Conservation (phyloP, 2,113 vertebrate genomes). For the Nesoenas mayeri region DNA sequence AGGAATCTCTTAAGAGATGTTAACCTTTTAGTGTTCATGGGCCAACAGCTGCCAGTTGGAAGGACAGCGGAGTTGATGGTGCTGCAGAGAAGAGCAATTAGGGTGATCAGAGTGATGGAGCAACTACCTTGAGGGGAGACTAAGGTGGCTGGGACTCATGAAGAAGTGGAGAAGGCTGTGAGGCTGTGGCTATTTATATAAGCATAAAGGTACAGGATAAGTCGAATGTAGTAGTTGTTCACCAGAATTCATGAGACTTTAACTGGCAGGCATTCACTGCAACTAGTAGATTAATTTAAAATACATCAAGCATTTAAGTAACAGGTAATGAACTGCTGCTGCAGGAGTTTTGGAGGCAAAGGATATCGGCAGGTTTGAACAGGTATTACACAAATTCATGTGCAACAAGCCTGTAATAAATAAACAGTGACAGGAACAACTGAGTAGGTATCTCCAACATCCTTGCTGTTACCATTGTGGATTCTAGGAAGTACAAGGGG, state of each 20-base stretch:
- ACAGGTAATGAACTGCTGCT: neutral
- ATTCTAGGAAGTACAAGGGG: neutral
- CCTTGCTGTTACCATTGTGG: neutral
- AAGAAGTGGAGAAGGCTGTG: neutral
- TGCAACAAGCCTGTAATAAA: neutral
- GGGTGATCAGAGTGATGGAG: neutral
- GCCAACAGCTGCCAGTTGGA: neutral
- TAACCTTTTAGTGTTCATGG: neutral
- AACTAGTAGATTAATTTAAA: neutral
- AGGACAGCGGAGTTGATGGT: neutral
- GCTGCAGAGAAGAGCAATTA: neutral
- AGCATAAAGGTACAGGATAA: neutral
- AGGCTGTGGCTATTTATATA: neutral
- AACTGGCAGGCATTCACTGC: neutral
- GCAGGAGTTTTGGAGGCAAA: neutral
- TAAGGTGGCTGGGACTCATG: neutral
- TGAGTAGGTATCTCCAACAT: neutral
- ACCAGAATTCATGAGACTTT: neutral
- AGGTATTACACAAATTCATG: neutral
- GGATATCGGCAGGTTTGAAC: neutral
- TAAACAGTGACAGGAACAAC: neutral
- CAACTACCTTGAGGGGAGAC: neutral
- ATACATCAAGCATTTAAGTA: neutral
- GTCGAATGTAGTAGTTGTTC: neutral
- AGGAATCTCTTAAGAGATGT: neutral